These are phyloP conservation scores for Camarhynchus parvulus DNA, from an alignment of 2,113 vertebrate species.

Conservation along the genomic window DNA sequence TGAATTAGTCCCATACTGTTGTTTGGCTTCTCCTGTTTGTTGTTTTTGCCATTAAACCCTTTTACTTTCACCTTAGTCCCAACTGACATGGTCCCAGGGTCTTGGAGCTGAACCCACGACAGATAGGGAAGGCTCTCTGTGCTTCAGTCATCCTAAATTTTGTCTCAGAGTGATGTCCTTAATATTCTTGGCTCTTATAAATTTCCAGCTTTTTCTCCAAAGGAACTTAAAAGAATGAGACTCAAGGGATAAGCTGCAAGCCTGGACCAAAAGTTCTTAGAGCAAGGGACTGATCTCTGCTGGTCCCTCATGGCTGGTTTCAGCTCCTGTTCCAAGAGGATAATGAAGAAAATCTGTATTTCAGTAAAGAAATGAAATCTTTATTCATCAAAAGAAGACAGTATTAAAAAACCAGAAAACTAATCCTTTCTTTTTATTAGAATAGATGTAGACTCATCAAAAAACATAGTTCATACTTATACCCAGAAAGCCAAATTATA, in stretches of 20 bases:
- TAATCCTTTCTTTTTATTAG: not conserved
- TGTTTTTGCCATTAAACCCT: not conserved
- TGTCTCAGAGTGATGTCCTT: not conserved
- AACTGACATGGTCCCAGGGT: rapidly evolving
- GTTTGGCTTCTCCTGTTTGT: not conserved
- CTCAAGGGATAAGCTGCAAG: not conserved
- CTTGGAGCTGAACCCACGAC: rapidly evolving
- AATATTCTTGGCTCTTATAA: not conserved
- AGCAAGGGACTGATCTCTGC: not conserved
- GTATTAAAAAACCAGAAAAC: not conserved
- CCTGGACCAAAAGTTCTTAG: not conserved
- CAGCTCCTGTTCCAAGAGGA: not conserved
- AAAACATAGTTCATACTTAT: not conserved
- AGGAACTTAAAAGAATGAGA: not conserved
- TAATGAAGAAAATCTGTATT: not conserved
- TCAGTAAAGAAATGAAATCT: not conserved
- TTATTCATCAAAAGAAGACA: not conserved
- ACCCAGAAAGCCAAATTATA: not conserved
- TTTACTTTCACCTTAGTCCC: not conserved
- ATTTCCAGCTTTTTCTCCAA: not conserved
- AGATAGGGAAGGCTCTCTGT: not conserved
- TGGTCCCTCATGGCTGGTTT: not conserved
- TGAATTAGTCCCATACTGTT: too few relatives aligned
- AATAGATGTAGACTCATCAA: not conserved
- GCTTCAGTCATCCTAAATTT: not conserved